A percentile compares a stretch with the other conserved stretches of the same genome.
phyloP scores from a whole-genome alignment of 53 echinoderm and acorn worm genomes.

The Luidia sarsii region DNA sequence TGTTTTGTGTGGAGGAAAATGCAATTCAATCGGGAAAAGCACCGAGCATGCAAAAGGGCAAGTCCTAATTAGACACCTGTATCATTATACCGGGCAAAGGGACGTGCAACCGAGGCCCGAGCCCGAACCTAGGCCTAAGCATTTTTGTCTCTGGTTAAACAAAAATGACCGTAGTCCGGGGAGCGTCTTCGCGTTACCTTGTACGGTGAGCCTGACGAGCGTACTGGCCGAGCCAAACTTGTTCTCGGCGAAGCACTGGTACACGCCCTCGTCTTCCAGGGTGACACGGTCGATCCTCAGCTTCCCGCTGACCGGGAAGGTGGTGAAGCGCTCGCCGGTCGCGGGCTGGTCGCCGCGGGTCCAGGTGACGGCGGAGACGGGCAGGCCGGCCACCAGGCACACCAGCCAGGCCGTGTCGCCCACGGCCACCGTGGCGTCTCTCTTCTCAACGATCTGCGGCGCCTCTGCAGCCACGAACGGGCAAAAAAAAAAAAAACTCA shows the following conservation, averaged over 20 bases:
- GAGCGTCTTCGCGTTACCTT: too few relatives aligned
- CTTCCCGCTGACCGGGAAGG: slow-evolving; percentile 47
- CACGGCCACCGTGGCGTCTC: slow-evolving; percentile 39
- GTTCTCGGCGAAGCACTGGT: slow-evolving; percentile 77
- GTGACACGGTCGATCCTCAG: slow-evolving; percentile 66
- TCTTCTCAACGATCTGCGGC: slow-evolving; percentile 66
- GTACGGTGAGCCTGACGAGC: slow-evolving; percentile 65
- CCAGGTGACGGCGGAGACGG: slow-evolving; percentile 71
- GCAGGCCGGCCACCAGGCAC: slow-evolving; percentile 72
- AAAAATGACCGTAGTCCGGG: too few relatives aligned
- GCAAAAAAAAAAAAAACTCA: too few relatives aligned
- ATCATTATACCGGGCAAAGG: neutral
- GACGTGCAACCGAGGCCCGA: neutral
- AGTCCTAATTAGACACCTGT: neutral
- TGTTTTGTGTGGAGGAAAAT: too few relatives aligned
- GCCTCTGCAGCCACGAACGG: slow-evolving; percentile 50
- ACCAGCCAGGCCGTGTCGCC: slow-evolving; percentile 62
- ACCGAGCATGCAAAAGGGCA: too few relatives aligned
- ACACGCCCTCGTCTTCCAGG: slow-evolving; percentile 67
- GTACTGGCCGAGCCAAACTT: slow-evolving; percentile 59
- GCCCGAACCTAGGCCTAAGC: neutral
- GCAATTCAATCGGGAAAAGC: too few relatives aligned
- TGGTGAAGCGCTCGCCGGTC: slow-evolving; percentile 61
- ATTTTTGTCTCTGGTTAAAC: too few relatives aligned
- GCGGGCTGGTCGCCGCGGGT: slow-evolving; percentile 34